Evolutionary conservation across 2,888 invertebrate genomes (phyloP).

Genomic region (Apamea monoglypha): DNA sequence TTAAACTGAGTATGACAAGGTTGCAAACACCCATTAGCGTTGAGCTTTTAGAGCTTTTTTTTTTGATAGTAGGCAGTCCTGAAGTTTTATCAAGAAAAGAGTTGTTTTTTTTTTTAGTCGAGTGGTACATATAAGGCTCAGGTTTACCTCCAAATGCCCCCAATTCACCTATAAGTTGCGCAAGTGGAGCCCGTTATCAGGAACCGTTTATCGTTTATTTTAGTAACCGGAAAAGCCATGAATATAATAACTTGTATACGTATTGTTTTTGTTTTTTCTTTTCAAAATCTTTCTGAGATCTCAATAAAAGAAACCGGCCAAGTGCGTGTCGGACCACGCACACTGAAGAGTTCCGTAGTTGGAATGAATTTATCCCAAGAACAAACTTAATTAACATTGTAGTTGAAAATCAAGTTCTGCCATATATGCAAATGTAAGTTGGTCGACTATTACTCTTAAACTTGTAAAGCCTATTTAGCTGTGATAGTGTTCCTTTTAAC

Average conservation of each 20-base stretch:
- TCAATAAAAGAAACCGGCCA: not conserved
- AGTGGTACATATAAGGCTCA: not conserved
- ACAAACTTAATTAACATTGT: too few species aligned
- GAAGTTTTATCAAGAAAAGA: not conserved
- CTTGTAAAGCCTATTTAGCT: too few species aligned
- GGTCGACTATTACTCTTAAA: too few species aligned
- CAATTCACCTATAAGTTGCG: not conserved
- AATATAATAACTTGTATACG: not conserved
- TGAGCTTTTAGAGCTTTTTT: not conserved
- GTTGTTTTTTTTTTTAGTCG: not conserved
- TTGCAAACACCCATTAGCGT: not conserved
- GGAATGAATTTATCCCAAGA: too few species aligned
- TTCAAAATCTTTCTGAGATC: not conserved
- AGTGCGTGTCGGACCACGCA: too few species aligned
- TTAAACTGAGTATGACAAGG: not conserved
- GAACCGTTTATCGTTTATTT: not conserved
- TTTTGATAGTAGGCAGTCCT: not conserved
- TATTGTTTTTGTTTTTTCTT: not conserved
- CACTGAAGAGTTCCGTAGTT: too few species aligned
- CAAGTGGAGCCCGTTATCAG: not conserved
- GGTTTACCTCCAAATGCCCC: not conserved
- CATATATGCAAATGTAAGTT: too few species aligned
- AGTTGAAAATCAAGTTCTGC: too few species aligned
- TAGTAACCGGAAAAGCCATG: not conserved
- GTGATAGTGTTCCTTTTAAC: too few species aligned